phyloP scores from a whole-genome alignment of 2,113 vertebrate species.

The Pica pica region DNA sequence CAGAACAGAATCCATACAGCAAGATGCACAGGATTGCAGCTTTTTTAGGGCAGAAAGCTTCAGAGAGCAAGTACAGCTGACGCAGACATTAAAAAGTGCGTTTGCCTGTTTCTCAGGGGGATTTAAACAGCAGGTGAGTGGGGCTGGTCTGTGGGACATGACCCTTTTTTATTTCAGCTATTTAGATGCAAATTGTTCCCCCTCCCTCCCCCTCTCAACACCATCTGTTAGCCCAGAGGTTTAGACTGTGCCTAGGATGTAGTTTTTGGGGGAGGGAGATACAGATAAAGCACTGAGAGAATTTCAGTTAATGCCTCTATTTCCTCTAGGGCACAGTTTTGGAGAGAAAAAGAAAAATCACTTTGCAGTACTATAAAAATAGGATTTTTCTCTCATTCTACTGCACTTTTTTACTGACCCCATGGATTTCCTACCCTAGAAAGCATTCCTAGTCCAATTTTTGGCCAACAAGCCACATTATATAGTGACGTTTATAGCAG shows the following conservation, averaged over 20 bases:
- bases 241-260: neutral
- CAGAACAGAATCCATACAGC: neutral
- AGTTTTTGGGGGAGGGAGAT: constrained; percentile 19
- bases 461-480: neutral
- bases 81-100: rapidly evolving
- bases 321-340: neutral
- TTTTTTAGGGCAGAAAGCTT: neutral
- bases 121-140: constrained; percentile 67
- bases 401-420: neutral
- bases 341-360: neutral
- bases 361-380: neutral
- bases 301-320: neutral
- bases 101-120: constrained; percentile 41
- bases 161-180: constrained; percentile 52
- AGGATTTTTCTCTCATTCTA: neutral
- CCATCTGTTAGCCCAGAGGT: constrained; percentile 62
- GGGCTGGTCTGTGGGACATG: neutral
- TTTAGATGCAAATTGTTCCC: constrained; percentile 59
- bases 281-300: neutral
- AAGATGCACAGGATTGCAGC: neutral
- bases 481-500: neutral
- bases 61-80: neutral
- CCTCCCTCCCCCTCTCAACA: neutral
- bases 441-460: neutral
- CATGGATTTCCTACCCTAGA: neutral